These are phyloP conservation scores for Uria lomvia DNA, from an alignment of 2,113 vertebrate species.

Conservation along the genomic window DNA sequence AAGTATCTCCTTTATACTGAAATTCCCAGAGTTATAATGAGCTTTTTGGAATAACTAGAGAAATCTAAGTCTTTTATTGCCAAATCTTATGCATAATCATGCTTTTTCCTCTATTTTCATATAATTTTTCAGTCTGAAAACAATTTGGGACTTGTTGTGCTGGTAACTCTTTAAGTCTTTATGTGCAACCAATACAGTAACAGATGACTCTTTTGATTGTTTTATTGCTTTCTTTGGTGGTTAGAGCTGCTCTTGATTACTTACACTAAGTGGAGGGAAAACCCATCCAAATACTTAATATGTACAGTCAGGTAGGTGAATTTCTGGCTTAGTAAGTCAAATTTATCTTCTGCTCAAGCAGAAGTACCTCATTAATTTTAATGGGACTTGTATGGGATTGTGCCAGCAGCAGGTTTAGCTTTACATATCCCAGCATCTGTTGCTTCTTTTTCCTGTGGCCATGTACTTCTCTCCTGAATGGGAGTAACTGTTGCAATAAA, in stretches of 20 bases:
- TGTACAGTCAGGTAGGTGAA: not conserved
- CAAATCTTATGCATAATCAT: not conserved
- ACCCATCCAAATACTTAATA: not conserved
- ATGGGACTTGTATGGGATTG: not conserved
- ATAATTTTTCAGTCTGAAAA: not conserved
- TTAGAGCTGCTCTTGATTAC: not conserved
- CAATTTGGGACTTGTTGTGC: not conserved
- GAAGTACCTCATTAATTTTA: conserved; percentile 48
- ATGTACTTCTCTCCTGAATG: not conserved
- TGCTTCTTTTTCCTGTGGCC: not conserved
- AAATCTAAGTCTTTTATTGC: not conserved
- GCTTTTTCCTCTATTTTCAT: not conserved
- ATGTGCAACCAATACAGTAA: not conserved
- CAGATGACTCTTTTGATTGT: not conserved
- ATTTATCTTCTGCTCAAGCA: conserved; percentile 20
- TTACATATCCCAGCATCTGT: conserved; percentile 10
- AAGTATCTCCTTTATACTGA: not conserved
- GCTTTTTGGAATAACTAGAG: not conserved
- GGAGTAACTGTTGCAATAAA: not conserved
- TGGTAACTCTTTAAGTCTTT: not conserved
- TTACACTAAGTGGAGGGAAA: not conserved
- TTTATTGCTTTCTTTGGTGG: conserved; percentile 8
- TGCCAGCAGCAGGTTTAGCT: conserved; percentile 10
- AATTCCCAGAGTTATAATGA: not conserved
- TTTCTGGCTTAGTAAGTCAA: conserved; percentile 1